Percentiles rank a stretch among this genome's conserved stretches.
phyloP scores from a whole-genome alignment of 1,140 invertebrate species.

The Drosophila obscura region DNA sequence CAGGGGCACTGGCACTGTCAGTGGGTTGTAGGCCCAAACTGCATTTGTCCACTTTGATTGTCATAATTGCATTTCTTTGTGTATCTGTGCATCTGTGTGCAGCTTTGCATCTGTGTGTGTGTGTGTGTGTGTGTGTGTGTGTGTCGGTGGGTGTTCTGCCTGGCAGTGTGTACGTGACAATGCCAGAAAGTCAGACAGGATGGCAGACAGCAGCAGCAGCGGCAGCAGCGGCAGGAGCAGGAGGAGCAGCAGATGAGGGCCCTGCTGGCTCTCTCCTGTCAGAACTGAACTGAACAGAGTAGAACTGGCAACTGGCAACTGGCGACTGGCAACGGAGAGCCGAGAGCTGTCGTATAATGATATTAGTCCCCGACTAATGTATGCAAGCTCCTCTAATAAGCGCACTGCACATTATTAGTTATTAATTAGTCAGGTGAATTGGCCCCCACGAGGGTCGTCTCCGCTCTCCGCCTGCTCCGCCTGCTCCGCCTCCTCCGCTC shows the following conservation, averaged over 20 bases:
- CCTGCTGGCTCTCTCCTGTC: slow-evolving; percentile 21
- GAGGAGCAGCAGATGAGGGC: slow-evolving; percentile 9
- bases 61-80: slow-evolving; percentile 78
- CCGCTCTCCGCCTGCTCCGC: too few relatives aligned
- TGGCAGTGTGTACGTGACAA: slow-evolving; percentile 45
- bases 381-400: slow-evolving; percentile 73
- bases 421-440: slow-evolving; percentile 72
- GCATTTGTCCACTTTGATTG: slow-evolving; percentile 78
- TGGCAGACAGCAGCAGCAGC: neutral
- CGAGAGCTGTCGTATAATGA: slow-evolving; percentile 54
- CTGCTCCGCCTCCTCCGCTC: too few relatives aligned
- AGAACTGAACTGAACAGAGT: neutral
- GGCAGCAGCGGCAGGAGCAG: too few relatives aligned
- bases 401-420: slow-evolving; percentile 81
- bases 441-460: slow-evolving; percentile 26
- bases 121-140: slow-evolving; percentile 18
- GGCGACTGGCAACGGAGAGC: neutral
- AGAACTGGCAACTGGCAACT: too few relatives aligned
- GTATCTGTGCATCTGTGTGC: slow-evolving; percentile 1
- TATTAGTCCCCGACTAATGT: slow-evolving; percentile 74
- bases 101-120: slow-evolving; percentile 3
- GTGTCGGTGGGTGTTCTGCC: slow-evolving; percentile 24
- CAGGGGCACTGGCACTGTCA: neutral
- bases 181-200: slow-evolving; percentile 42
- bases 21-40: slow-evolving; percentile 38